Evolutionary conservation across 2,113 vertebrate genomes (phyloP).

Genomic region (Thermophis baileyi): DNA sequence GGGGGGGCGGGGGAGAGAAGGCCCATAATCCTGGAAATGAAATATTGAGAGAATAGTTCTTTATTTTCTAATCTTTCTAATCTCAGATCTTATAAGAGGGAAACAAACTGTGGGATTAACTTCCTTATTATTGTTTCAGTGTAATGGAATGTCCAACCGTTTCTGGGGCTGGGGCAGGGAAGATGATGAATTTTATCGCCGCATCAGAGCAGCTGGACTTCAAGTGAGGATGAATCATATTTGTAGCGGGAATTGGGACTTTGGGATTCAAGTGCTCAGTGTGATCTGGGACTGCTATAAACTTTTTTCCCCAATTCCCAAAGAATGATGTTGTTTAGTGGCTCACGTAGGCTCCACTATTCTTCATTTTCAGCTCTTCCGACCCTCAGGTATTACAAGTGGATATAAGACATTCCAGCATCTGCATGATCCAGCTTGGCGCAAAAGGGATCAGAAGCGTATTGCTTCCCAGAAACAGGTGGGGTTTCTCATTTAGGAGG

Average conservation of each 20-base stretch:
- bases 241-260: background rate
- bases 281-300: fast-evolving
- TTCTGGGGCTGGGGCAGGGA: constrained; percentile 99
- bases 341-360: background rate
- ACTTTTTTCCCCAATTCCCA: background rate
- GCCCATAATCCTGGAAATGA: background rate
- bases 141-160: constrained; percentile 98
- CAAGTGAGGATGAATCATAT: constrained; percentile 72
- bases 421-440: constrained; percentile 93
- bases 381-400: constrained; percentile 87
- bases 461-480: constrained; percentile 94
- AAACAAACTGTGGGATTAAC: background rate
- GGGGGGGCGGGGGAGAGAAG: fast-evolving
- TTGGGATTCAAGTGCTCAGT: background rate
- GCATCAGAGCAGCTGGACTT: constrained; percentile 86
- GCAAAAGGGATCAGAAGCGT: constrained; percentile 95
- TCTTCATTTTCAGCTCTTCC: constrained; percentile 77
- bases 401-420: constrained; percentile 93
- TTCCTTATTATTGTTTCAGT: constrained; percentile 70
- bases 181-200: constrained; percentile 94
- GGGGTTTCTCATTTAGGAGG: background rate
- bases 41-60: background rate
- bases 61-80: background rate
- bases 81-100: background rate
- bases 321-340: background rate